These are phyloP conservation scores for Platichthys stellatus DNA, from an alignment of 2,113 vertebrate species.

Conservation along the genomic window DNA sequence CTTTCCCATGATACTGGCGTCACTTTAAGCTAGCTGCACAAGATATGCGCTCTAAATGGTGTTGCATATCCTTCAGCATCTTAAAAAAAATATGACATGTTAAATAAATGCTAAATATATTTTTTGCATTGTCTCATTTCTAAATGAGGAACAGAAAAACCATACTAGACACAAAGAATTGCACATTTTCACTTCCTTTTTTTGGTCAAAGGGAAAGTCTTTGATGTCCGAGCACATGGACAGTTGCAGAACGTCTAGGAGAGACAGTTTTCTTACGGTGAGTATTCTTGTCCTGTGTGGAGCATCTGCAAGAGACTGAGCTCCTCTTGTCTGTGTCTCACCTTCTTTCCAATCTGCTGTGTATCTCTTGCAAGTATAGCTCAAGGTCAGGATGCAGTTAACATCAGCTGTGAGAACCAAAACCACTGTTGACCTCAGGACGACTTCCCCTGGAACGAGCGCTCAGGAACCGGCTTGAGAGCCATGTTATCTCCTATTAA, in stretches of 20 bases:
- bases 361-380: slow-evolving; percentile 39
- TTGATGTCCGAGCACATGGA: not conserved
- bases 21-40: not conserved
- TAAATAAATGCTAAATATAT: not conserved
- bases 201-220: not conserved
- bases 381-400: slow-evolving; percentile 42
- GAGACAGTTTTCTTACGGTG: slow-evolving; percentile 6
- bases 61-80: not conserved
- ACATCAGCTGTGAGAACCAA: slow-evolving; percentile 8
- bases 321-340: not conserved
- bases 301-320: slow-evolving; percentile 7
- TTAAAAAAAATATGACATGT: not conserved
- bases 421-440: slow-evolving; percentile 3
- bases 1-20: not conserved
- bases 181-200: not conserved
- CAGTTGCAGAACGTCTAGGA: slow-evolving; percentile 3
- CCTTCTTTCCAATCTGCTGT: slow-evolving; percentile 8
- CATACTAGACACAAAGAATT: not conserved
- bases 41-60: not conserved
- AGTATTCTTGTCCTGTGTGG: too few species aligned
- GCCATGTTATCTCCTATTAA: slow-evolving; percentile 33
- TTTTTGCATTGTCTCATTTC: not conserved
- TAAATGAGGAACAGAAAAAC: slow-evolving; percentile 1
- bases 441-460: slow-evolving; percentile 7
- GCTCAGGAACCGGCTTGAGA: not conserved